phyloP scores from a whole-genome alignment of 2,113 vertebrate species.

The Oreochromis aureus region DNA sequence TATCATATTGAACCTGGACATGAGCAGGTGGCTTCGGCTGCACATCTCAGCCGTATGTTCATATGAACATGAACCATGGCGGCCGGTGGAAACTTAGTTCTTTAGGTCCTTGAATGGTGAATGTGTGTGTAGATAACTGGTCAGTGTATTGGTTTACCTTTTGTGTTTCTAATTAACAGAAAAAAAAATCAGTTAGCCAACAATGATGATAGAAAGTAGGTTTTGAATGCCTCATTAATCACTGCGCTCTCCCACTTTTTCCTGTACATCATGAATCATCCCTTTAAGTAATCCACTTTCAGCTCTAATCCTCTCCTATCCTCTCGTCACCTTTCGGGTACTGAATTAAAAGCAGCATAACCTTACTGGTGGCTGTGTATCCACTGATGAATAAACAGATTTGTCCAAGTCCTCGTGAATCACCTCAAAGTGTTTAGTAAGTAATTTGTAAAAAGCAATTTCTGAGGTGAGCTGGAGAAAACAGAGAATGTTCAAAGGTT shows the following conservation, averaged over 20 bases:
- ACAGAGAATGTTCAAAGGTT: background rate
- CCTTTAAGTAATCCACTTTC: conserved; percentile 45
- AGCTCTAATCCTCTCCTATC: conserved; percentile 36
- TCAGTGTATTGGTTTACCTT: background rate
- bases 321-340: conserved; percentile 15
- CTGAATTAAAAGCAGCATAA: conserved; percentile 31
- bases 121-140: background rate
- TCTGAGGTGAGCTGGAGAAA: background rate
- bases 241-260: conserved; percentile 20
- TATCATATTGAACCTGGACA: background rate
- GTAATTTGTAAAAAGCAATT: background rate
- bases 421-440: background rate
- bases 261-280: conserved; percentile 40
- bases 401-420: background rate
- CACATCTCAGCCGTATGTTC: conserved; percentile 27
- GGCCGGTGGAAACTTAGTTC: background rate
- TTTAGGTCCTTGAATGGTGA: background rate
- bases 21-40: conserved; percentile 54
- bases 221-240: conserved; percentile 27
- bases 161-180: background rate
- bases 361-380: conserved; percentile 5
- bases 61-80: background rate
- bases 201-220: background rate
- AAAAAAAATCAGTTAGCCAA: background rate
- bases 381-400: conserved; percentile 24